phyloP scores from a whole-genome alignment of 2,113 vertebrate genomes.

The Ammospiza nelsoni region DNA sequence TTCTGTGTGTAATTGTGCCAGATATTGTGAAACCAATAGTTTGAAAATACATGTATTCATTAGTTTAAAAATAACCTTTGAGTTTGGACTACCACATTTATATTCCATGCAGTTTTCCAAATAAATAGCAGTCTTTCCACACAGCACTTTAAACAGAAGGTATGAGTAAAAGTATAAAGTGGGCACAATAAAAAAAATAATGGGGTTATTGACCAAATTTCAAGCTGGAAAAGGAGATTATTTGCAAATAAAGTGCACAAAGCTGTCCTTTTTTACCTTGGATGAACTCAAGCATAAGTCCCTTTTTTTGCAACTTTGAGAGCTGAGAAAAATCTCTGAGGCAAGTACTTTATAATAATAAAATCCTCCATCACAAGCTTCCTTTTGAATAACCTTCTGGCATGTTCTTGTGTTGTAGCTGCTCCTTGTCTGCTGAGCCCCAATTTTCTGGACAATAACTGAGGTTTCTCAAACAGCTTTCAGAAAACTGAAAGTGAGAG shows the following conservation, averaged over 20 bases:
- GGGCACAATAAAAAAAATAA: not conserved
- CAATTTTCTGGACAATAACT: not conserved
- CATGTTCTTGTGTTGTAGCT: not conserved
- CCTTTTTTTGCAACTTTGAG: not conserved
- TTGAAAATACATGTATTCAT: not conserved
- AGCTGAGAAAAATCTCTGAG: not conserved
- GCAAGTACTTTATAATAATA: not conserved
- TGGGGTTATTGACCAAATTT: not conserved
- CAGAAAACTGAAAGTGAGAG: not conserved
- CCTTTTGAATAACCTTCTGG: not conserved
- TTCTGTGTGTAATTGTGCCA: not conserved
- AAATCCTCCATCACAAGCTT: not conserved
- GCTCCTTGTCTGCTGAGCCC: not conserved
- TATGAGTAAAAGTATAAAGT: not conserved
- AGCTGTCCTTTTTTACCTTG: not conserved
- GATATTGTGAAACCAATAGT: not conserved
- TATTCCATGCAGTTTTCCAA: not conserved
- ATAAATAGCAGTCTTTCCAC: not conserved
- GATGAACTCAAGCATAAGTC: not conserved
- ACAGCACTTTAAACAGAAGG: not conserved
- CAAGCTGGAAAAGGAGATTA: not conserved
- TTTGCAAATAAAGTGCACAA: not conserved
- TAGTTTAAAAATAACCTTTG: not conserved
- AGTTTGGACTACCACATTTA: not conserved
- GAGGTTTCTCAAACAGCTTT: not conserved